These are phyloP conservation scores for Cephus nigrinus DNA, from an alignment of 2,888 invertebrate species.

Conservation along the genomic window DNA sequence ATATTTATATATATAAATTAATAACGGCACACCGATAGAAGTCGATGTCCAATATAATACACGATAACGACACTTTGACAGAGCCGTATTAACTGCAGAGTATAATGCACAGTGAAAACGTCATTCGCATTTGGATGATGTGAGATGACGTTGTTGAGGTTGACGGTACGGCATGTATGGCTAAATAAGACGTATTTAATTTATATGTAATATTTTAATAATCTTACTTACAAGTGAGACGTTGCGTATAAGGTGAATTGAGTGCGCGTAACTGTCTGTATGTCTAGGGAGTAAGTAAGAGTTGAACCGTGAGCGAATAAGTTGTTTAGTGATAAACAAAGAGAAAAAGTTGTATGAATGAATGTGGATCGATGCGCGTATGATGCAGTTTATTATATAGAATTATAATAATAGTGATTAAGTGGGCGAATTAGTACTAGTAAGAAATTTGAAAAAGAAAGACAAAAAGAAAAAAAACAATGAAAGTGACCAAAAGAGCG, in stretches of 20 bases:
- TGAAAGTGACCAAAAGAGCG: background rate
- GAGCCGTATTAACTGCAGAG: background rate
- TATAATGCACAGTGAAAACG: background rate
- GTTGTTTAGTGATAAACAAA: background rate
- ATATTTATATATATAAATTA: constrained; percentile 4
- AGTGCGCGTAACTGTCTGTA: constrained; percentile 24
- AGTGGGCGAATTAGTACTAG: background rate
- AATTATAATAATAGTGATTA: background rate
- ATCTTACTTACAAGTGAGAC: constrained; percentile 9
- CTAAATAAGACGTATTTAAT: constrained; percentile 42
- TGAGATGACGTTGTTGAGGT: background rate
- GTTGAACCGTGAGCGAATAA: background rate
- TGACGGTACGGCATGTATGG: constrained; percentile 19
- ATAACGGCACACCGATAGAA: background rate
- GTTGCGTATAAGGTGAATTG: background rate
- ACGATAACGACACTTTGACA: background rate
- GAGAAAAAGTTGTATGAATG: background rate
- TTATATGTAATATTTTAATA: constrained; percentile 49
- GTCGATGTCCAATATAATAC: background rate
- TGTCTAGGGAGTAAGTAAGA: constrained; percentile 20
- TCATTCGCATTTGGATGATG: background rate
- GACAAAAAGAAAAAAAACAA: no score
- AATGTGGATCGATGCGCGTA: background rate
- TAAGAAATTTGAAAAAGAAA: no score
- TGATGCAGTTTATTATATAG: background rate